These are phyloP conservation scores for Gonocerus acuteangulatus DNA, from an alignment of 2,888 invertebrate genomes.

Conservation along the genomic window DNA sequence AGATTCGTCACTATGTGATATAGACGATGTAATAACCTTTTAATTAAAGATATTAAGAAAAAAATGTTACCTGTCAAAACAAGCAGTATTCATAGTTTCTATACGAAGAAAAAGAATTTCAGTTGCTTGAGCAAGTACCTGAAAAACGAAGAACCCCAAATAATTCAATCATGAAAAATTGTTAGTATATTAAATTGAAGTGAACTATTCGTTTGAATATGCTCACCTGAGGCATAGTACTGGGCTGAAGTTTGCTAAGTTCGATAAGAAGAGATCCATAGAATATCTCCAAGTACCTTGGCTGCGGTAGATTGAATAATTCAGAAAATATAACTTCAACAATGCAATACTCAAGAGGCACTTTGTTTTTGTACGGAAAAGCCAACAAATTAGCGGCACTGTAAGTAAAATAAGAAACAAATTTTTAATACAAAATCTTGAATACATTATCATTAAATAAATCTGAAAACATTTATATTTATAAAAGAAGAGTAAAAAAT, in stretches of 20 bases:
- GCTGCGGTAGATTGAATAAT: conserved; percentile 83
- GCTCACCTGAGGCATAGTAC: conserved; percentile 83
- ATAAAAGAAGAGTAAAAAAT: conserved; percentile 15
- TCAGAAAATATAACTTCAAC: conserved; percentile 95
- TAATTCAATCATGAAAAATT: not conserved
- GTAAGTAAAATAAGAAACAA: conserved; percentile 31
- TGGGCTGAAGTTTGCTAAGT: conserved; percentile 90
- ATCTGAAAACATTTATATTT: conserved; percentile 7
- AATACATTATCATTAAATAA: too few relatives aligned
- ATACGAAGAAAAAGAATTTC: conserved; percentile 93
- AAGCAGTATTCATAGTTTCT: conserved; percentile 93
- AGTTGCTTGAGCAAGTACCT: conserved; percentile 90
- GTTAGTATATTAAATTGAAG: not conserved
- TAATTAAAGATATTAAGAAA: too few relatives aligned
- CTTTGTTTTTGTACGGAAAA: conserved; percentile 86
- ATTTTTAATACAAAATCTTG: too few relatives aligned
- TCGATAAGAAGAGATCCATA: conserved; percentile 95
- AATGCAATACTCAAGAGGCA: conserved; percentile 95
- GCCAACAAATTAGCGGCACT: conserved; percentile 82
- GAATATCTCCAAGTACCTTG: conserved; percentile 81
- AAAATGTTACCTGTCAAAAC: conserved; percentile 70
- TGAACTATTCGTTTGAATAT: not conserved
- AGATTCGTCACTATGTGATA: too few relatives aligned
- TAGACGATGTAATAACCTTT: too few relatives aligned
- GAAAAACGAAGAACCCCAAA: conserved; percentile 8